Conservation (phyloP, 2,888 invertebrate species). For the Dusona sp. region DNA sequence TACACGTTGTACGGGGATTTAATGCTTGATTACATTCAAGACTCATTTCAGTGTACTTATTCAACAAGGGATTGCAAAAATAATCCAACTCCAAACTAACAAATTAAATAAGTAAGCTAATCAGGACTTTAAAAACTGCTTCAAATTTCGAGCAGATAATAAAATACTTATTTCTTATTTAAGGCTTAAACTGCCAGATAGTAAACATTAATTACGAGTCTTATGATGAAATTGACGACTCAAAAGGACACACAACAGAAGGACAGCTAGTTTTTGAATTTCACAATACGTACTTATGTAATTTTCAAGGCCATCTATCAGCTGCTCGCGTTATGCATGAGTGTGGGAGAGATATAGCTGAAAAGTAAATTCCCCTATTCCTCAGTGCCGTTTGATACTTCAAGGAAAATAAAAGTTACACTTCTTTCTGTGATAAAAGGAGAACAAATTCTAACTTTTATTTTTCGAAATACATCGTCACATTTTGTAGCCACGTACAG, state of each 20-base stretch:
- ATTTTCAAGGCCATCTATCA: no score
- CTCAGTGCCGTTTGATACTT: background rate
- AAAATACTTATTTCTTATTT: background rate
- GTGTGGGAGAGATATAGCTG: no score
- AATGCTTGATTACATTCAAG: conserved; percentile 7
- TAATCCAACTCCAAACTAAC: background rate
- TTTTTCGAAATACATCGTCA: background rate
- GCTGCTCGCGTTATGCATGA: no score
- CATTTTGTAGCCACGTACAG: background rate
- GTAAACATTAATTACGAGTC: background rate
- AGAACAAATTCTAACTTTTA: background rate
- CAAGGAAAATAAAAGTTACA: background rate
- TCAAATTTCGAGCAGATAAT: background rate
- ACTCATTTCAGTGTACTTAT: conserved; percentile 8
- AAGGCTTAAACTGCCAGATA: background rate
- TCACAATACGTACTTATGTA: no score
- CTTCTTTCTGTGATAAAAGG: background rate
- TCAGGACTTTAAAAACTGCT: background rate
- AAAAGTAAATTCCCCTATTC: background rate
- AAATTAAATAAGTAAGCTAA: background rate
- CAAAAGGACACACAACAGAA: no score
- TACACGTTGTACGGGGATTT: conserved; percentile 12
- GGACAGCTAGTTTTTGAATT: no score
- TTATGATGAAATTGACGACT: background rate
- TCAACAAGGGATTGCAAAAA: background rate